Evolutionary conservation across 2,113 vertebrate genomes (phyloP).

Genomic region (Scolopax mira): DNA sequence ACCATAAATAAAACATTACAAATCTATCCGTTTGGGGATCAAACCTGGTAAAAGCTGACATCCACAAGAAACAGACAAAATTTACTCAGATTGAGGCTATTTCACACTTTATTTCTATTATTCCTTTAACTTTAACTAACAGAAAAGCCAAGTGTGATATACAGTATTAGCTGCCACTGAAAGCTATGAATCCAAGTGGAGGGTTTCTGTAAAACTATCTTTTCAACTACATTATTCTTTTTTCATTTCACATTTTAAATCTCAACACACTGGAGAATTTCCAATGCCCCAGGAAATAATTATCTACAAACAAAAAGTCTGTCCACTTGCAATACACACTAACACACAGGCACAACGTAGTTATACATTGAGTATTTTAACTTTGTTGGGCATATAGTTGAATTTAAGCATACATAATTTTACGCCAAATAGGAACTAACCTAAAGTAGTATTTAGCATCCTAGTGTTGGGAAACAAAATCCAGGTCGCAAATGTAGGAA

Average conservation of each 20-base stretch:
- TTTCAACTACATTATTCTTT: not conserved
- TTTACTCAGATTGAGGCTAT: not conserved
- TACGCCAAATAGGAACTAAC: not conserved
- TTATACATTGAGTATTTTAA: not conserved
- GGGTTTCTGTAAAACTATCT: not conserved
- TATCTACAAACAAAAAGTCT: not conserved
- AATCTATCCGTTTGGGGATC: not conserved
- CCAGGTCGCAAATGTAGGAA: not conserved
- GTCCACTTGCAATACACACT: not conserved
- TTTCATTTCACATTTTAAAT: not conserved
- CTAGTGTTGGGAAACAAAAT: not conserved
- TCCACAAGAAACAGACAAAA: not conserved
- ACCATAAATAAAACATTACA: not conserved
- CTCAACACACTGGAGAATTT: not conserved
- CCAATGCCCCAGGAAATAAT: not conserved
- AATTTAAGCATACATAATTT: not conserved
- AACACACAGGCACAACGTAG: not conserved
- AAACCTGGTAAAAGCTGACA: not conserved
- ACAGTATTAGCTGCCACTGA: not conserved
- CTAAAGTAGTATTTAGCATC: not conserved
- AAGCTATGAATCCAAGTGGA: not conserved
- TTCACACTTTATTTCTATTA: not conserved
- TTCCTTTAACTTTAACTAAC: not conserved
- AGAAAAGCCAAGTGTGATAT: not conserved
- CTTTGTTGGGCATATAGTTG: rapidly evolving